A percentile compares a stretch with the other conserved stretches of the same genome.
phyloP scores from a whole-genome alignment of 2,113 vertebrate genomes.

The Coregonus clupeaformis region DNA sequence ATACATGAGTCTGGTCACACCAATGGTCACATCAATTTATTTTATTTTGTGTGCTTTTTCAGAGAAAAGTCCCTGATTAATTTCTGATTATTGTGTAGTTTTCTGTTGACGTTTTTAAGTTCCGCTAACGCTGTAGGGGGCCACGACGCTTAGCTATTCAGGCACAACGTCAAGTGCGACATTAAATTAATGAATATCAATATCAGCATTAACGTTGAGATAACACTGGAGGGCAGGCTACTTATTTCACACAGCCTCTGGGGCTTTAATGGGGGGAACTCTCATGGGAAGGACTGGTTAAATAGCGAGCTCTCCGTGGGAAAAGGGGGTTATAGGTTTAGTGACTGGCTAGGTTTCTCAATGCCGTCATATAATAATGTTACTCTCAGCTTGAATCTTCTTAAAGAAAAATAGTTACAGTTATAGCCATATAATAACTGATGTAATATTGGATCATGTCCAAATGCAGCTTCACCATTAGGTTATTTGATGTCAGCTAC shows the following conservation, averaged over 20 bases:
- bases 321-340: neutral
- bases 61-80: no score
- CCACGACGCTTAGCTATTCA: neutral
- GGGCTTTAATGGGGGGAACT: neutral
- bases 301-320: constrained; percentile 5
- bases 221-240: neutral
- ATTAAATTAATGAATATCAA: neutral
- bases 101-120: no score
- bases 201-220: neutral
- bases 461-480: neutral
- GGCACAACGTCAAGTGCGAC: neutral
- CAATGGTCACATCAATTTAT: no score
- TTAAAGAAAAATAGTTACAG: no score
- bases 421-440: neutral
- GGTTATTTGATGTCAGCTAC: no score
- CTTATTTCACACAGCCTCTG: neutral
- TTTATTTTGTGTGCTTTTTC: no score
- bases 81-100: no score
- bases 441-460: neutral
- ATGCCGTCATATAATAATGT: neutral
- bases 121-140: neutral
- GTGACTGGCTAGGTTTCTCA: neutral
- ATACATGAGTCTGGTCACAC: no score
- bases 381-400: no score
- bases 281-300: neutral